A percentile compares a stretch with the other conserved stretches of the same genome.
phyloP scores from a whole-genome alignment of 2,888 invertebrate genomes.

The Chrysolina oricalcia region DNA sequence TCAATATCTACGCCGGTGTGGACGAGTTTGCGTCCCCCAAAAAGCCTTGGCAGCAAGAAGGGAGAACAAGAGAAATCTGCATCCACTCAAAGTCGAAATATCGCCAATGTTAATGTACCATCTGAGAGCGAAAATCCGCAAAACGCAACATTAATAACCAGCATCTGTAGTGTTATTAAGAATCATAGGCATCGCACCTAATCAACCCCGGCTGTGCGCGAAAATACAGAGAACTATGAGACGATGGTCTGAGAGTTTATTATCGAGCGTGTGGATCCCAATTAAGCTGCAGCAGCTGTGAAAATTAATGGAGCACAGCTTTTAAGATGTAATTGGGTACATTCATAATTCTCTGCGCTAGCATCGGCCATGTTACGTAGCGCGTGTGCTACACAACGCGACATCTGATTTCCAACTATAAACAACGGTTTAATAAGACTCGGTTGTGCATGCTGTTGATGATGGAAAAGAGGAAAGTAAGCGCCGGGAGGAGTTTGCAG shows the following conservation, averaged over 20 bases:
- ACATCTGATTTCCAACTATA: slow-evolving; percentile 62
- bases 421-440: slow-evolving; percentile 57
- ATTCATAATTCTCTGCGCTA: slow-evolving; percentile 74
- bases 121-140: background rate
- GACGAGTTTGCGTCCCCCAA: too few species aligned
- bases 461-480: background rate
- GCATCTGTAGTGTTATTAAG: slow-evolving; percentile 47
- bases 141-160: background rate
- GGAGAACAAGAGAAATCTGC: background rate
- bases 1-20: too few species aligned
- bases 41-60: too few species aligned
- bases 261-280: slow-evolving; percentile 76
- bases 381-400: slow-evolving; percentile 56
- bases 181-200: slow-evolving; percentile 58
- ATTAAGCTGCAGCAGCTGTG: slow-evolving; percentile 79
- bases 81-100: background rate
- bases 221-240: slow-evolving; percentile 44
- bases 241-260: slow-evolving; percentile 68
- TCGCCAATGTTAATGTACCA: background rate
- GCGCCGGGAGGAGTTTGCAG: background rate
- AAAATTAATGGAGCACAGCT: slow-evolving; percentile 79
- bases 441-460: background rate
- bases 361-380: slow-evolving; percentile 51
- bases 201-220: slow-evolving; percentile 56
- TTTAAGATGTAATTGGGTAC: slow-evolving; percentile 79